Conservation (phyloP, 2,113 vertebrate genomes). For the Pterocles burchelli region DNA sequence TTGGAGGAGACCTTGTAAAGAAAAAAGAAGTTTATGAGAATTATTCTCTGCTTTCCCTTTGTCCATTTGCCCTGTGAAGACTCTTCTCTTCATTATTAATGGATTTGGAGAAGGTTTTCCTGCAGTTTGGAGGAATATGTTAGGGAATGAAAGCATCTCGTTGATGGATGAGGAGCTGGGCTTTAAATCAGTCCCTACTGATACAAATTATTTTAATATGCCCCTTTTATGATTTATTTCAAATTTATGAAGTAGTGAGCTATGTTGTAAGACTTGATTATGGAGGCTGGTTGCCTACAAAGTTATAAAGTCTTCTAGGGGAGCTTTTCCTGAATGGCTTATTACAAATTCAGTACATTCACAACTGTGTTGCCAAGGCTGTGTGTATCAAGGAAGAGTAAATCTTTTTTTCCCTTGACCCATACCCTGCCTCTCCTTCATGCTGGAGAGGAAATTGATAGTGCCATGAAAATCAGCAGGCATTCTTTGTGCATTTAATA, state of each 20-base stretch:
- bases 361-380: not conserved
- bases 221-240: constrained; percentile 49
- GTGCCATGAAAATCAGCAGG: not conserved
- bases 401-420: constrained; percentile 6
- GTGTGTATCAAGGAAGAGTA: not conserved
- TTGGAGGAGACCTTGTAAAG: not conserved
- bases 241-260: constrained; percentile 40
- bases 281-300: not conserved
- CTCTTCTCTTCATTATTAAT: constrained; percentile 21
- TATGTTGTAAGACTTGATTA: constrained; percentile 14
- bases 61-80: not conserved
- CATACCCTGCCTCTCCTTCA: not conserved
- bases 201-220: constrained; percentile 68
- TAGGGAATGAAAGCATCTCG: not conserved
- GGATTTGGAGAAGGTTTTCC: constrained; percentile 31
- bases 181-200: constrained; percentile 65
- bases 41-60: not conserved
- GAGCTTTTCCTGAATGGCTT: not conserved
- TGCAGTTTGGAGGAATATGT: constrained; percentile 17
- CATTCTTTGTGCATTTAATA: not conserved
- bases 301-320: constrained; percentile 3
- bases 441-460: not conserved
- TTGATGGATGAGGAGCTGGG: constrained; percentile 60
- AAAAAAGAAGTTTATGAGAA: not conserved
- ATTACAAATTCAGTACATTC: not conserved